Evolutionary conservation across 2,888 invertebrate species (phyloP).

Genomic region (Agrilus mali): DNA sequence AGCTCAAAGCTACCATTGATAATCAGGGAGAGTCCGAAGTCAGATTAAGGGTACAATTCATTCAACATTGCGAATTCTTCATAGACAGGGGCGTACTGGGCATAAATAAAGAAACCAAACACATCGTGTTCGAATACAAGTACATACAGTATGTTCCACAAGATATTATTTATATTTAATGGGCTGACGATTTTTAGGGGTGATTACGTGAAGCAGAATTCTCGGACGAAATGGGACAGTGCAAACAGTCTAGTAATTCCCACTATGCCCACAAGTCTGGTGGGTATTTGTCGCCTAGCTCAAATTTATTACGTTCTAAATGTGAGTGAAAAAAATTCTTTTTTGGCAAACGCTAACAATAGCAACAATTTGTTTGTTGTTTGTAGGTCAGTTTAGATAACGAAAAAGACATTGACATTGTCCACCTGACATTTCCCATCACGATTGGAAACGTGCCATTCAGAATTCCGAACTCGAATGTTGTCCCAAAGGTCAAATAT

Average conservation of each 20-base stretch:
- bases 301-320: constrained; percentile 59
- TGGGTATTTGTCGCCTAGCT: constrained; percentile 54
- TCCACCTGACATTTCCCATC: constrained; percentile 61
- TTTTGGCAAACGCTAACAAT: background rate
- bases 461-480: constrained; percentile 50
- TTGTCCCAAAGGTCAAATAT: constrained; percentile 47
- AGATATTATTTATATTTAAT: constrained; percentile 6
- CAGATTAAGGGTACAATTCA: constrained; percentile 26
- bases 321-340: constrained; percentile 31
- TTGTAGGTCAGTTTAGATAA: constrained; percentile 56
- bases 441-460: constrained; percentile 65
- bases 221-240: constrained; percentile 53
- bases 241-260: constrained; percentile 54
- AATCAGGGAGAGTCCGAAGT: constrained; percentile 42
- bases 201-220: constrained; percentile 47
- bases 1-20: constrained; percentile 55
- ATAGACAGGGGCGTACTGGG: constrained; percentile 63
- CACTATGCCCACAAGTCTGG: constrained; percentile 60
- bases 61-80: constrained; percentile 61
- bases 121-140: constrained; percentile 56
- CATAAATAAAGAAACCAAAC: constrained; percentile 53
- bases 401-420: constrained; percentile 55
- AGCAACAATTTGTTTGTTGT: too few species aligned
- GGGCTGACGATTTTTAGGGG: constrained; percentile 30
- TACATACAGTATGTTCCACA: constrained; percentile 12